Conservation (phyloP, 2,113 vertebrate genomes). For the Theropithecus gelada region DNA sequence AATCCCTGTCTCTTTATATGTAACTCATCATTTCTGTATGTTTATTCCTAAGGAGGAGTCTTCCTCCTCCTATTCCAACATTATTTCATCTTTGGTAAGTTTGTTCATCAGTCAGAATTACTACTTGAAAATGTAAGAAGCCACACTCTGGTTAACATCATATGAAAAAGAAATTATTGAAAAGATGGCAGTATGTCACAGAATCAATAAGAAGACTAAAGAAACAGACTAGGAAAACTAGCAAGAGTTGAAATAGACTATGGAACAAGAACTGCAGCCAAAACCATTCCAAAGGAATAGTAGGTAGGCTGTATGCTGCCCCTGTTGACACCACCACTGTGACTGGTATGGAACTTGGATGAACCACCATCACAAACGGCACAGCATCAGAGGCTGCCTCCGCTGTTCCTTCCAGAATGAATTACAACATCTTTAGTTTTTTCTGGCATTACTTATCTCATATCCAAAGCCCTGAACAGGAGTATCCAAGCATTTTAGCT, state of each 20-base stretch:
- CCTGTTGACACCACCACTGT: neutral
- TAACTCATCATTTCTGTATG: neutral
- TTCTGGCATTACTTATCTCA: neutral
- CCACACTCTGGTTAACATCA: neutral
- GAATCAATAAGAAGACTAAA: neutral
- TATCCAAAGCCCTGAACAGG: neutral
- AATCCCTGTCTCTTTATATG: neutral
- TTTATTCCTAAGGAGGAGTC: neutral
- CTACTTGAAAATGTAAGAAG: neutral
- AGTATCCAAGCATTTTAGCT: neutral
- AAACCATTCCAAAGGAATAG: neutral
- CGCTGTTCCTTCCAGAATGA: neutral
- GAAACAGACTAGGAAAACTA: neutral
- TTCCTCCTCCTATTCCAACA: neutral
- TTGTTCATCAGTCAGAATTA: neutral
- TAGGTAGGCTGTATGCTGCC: fast-evolving
- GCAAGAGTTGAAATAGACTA: neutral
- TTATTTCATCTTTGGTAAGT: neutral
- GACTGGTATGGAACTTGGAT: too few species aligned
- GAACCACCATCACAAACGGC: neutral
- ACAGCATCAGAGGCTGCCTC: neutral
- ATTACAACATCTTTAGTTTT: neutral
- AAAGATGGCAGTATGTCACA: neutral
- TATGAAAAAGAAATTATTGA: neutral
- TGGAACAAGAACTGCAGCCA: neutral